phyloP scores from a whole-genome alignment of 2,113 vertebrate genomes.

The Bettongia penicillata region DNA sequence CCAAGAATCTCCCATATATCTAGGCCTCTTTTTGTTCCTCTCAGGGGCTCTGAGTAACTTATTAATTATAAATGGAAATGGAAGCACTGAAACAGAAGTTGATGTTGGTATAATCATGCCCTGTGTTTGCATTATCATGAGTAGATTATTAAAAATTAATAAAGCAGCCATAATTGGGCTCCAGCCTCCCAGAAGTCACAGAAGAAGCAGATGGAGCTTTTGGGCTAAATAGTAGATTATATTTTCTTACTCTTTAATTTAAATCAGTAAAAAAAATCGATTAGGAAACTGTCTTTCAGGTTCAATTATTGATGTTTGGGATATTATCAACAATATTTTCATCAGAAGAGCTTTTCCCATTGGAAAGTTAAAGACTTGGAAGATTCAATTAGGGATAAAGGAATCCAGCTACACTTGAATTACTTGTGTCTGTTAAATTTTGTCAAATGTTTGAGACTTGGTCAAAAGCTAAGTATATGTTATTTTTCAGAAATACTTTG shows the following conservation, averaged over 20 bases:
- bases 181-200: conserved; percentile 79
- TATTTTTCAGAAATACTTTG: conserved; percentile 65
- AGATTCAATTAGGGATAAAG: conserved; percentile 48
- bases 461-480: conserved; percentile 65
- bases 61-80: conserved; percentile 79
- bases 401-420: conserved; percentile 34
- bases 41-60: conserved; percentile 41
- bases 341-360: conserved; percentile 11
- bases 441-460: conserved; percentile 49
- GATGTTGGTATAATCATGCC: conserved; percentile 75
- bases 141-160: conserved; percentile 81
- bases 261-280: conserved; percentile 73
- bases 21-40: conserved; percentile 53
- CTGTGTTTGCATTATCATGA: conserved; percentile 75
- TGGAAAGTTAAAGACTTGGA: not conserved
- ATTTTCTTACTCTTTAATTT: conserved; percentile 77
- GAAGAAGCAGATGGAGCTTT: conserved; percentile 75
- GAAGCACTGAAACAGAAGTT: conserved; percentile 72
- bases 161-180: conserved; percentile 79
- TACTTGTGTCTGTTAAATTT: conserved; percentile 34
- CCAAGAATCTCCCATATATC: conserved; percentile 24
- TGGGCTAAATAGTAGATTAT: conserved; percentile 39
- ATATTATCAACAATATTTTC: conserved; percentile 63
- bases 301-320: conserved; percentile 61
- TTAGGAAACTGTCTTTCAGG: conserved; percentile 74